Percentiles rank a stretch among this genome's conserved stretches.
phyloP scores from a whole-genome alignment of 1,140 invertebrate genomes.

The Hestina assimilis region DNA sequence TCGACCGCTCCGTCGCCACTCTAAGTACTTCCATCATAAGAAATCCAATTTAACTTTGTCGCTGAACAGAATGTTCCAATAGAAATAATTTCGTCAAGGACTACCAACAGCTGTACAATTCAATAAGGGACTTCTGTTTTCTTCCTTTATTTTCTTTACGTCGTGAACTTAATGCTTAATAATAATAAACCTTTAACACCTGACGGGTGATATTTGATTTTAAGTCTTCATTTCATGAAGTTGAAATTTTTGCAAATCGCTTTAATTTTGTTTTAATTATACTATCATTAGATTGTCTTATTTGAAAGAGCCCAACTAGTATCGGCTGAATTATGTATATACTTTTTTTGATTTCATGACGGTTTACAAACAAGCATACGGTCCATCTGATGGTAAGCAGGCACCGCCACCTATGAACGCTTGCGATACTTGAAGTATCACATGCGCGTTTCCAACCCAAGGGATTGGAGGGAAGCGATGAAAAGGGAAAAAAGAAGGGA shows the following conservation, averaged over 20 bases:
- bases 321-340: no score
- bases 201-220: not conserved
- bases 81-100: conserved; percentile 74
- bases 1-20: conserved; percentile 48
- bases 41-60: conserved; percentile 76
- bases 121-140: conserved; percentile 54
- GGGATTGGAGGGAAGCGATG: no score
- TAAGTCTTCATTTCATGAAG: not conserved
- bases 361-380: no score
- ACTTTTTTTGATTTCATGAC: no score
- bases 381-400: no score
- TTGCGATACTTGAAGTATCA: no score
- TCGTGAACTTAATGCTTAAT: conserved; percentile 1
- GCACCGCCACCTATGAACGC: no score
- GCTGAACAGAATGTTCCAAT: conserved; percentile 71
- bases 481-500: no score
- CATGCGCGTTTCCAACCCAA: no score
- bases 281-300: no score
- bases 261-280: no score
- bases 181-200: not conserved
- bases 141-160: conserved; percentile 36
- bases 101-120: conserved; percentile 64
- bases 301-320: no score
- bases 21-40: conserved; percentile 63
- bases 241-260: not conserved